phyloP scores from a whole-genome alignment of 2,888 invertebrate genomes.

The Drosophila anomalata region DNA sequence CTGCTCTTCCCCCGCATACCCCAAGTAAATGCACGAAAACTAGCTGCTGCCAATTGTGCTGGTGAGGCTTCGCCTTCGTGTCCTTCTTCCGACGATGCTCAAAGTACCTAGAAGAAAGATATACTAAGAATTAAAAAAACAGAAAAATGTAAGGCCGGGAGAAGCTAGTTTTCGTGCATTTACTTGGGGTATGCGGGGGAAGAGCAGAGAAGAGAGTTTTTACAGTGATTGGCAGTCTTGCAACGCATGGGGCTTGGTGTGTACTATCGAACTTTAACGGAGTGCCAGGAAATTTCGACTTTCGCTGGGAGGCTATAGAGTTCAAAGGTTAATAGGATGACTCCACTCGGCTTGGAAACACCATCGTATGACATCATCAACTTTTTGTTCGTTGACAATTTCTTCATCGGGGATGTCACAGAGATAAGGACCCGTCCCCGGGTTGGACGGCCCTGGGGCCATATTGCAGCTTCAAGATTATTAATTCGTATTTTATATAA shows the following conservation, averaged over 20 bases:
- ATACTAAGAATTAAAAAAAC: constrained; percentile 19
- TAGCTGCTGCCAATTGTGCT: constrained; percentile 4
- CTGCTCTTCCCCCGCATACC: no score
- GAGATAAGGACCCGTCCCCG: no score
- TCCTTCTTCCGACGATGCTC: constrained; percentile 7
- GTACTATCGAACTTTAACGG: constrained; percentile 1
- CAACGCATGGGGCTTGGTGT: background rate
- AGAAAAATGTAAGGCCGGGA: constrained; percentile 3
- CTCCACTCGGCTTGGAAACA: constrained; percentile 15
- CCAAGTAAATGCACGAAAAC: no score
- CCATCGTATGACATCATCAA: background rate
- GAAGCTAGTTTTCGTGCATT: background rate
- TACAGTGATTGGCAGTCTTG: constrained; percentile 3
- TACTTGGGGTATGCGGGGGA: no score
- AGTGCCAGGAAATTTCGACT: constrained; percentile 1
- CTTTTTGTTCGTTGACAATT: no score
- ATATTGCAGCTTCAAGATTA: no score
- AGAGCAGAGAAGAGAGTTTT: background rate
- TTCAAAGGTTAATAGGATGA: constrained; percentile 29
- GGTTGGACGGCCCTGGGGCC: no score
- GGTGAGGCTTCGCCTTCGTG: background rate
- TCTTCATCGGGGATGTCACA: no score
- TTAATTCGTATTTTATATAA: no score
- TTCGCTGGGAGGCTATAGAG: constrained; percentile 10
- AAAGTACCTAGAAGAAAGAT: constrained; percentile 22